phyloP scores from a whole-genome alignment of 2,113 vertebrate species.

The Aramus guarauna region DNA sequence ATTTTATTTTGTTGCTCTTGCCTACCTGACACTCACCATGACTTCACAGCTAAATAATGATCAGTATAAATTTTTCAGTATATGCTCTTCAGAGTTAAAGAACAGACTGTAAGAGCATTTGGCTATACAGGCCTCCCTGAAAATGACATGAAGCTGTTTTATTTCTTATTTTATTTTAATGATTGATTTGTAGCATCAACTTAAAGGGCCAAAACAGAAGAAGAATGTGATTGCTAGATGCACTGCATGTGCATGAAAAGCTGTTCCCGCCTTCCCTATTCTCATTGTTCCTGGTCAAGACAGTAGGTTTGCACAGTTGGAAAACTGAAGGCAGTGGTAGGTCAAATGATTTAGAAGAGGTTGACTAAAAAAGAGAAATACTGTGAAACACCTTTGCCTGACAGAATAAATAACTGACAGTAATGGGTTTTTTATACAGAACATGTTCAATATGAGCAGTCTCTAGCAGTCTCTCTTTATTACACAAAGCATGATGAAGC shows the following conservation, averaged over 20 bases:
- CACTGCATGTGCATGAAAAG: not conserved
- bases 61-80: not conserved
- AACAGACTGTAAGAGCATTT: not conserved
- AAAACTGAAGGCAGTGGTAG: not conserved
- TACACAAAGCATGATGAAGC: not conserved
- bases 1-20: not conserved
- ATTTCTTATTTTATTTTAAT: not conserved
- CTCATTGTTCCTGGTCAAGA: not conserved
- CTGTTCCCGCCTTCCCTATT: not conserved
- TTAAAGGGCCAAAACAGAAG: not conserved
- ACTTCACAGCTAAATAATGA: not conserved
- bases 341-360: not conserved
- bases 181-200: not conserved
- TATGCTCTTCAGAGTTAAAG: not conserved
- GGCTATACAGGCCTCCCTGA: not conserved
- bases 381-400: not conserved
- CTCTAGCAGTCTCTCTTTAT: not conserved
- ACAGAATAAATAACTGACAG: not conserved
- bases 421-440: not conserved
- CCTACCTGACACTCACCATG: not conserved
- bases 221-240: not conserved
- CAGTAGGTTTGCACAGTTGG: not conserved
- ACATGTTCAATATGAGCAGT: not conserved
- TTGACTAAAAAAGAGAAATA: conserved; percentile 17
- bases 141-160: not conserved